Evolutionary conservation across 2,888 invertebrate species (phyloP), one percentile per base, ranked within the genome.

Genomic region (Acronicta aceris): DNA sequence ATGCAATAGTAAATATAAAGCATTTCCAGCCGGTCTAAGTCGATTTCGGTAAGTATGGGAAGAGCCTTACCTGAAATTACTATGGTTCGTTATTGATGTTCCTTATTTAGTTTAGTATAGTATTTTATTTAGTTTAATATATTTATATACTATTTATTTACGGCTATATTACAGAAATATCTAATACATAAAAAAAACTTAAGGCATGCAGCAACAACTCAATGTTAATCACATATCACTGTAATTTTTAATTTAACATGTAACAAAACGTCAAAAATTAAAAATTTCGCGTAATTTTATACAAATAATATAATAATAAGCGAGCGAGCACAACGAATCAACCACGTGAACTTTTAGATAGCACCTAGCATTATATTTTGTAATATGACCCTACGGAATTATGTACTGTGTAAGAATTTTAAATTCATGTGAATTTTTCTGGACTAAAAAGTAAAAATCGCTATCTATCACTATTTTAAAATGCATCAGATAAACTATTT

Each of bases 401-500:
- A 74, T 71, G 74, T 65, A 74, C 64, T 69, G 67, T 59, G 56
- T 61, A 58, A 43, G 49, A 64, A 47, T 59, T 38, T 54, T 45
- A 59, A 61, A 57, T 59, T 61, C 54, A 65, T 63, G 48, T 59
- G 38, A 71, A 67, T 43, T 52, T 55, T 9, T 57, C 56, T 8
- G 55, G 38, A 51, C 55, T 70, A 73, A 62, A 21, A 68, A 42
- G 65, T 70, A 66, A 62, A 74, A 69, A 69, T 56, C 60, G 63
- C 56, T 69, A 55, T 65, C 49, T 71, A 75, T 65, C 51, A 74
- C 75, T 66, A 77, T 66, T 54, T 63, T 55, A 65, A 77, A 78
- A 78, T 76, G 76, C 75, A 68, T 76, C 63, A 58, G 60, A 68
- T 62, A 64, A 69, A 68, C 55, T 77, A 75, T 66, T 69, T 71